Evolutionary conservation across 2,113 vertebrate species (phyloP).

Genomic region (Cavia aperea): DNA sequence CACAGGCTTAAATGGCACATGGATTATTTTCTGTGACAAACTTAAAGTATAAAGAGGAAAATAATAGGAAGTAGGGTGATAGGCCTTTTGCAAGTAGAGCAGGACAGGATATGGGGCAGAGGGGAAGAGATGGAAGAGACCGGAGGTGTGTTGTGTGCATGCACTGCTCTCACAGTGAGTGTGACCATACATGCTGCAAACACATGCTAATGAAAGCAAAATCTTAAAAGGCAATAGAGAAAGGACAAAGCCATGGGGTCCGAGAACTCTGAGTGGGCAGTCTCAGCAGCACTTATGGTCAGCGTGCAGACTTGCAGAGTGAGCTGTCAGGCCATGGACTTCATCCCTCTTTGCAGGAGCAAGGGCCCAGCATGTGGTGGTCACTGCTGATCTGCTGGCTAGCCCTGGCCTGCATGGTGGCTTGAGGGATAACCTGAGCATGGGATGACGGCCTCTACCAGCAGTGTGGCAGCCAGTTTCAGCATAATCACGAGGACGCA

Average conservation of each 20-base stretch:
- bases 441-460: background rate
- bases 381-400: background rate
- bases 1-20: background rate
- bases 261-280: accelerated
- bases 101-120: background rate
- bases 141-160: accelerated
- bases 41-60: background rate
- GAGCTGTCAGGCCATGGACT: background rate
- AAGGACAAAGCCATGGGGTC: background rate
- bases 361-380: background rate
- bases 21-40: background rate
- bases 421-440: too few relatives aligned
- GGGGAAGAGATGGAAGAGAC: background rate
- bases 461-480: background rate
- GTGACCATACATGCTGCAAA: background rate
- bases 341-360: background rate
- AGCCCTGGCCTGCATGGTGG: background rate
- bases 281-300: too few relatives aligned
- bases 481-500: background rate
- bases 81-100: background rate
- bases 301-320: background rate
- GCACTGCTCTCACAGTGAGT: background rate
- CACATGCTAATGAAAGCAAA: background rate
- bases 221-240: background rate
- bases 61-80: background rate